phyloP scores from a whole-genome alignment of 2,797 vertebrate species.

The Decapterus maruadsi region DNA sequence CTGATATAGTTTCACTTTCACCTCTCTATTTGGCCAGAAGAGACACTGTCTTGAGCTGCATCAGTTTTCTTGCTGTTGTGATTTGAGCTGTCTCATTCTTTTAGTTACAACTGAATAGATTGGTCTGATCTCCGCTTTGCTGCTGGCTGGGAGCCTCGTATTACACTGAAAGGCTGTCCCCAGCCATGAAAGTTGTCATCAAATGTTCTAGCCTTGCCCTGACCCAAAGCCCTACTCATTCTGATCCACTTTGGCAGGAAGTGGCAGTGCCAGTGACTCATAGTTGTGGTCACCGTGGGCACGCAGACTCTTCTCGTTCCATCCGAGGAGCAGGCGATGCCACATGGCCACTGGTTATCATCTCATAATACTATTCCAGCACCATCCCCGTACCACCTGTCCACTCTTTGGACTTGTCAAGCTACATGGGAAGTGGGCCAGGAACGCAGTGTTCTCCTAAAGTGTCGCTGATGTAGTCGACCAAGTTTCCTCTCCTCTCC shows the following conservation, averaged over 20 bases:
- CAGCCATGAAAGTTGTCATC: slow-evolving; percentile 50
- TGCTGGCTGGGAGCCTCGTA: slow-evolving; percentile 25
- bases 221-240: slow-evolving; percentile 70
- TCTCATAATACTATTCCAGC: slow-evolving; percentile 77
- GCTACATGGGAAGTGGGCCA: slow-evolving; percentile 76
- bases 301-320: slow-evolving; percentile 69
- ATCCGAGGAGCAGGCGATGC: slow-evolving; percentile 77
- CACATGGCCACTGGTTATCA: slow-evolving; percentile 82
- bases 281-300: slow-evolving; percentile 70
- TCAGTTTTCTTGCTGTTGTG: slow-evolving; percentile 33
- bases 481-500: slow-evolving; percentile 39
- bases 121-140: slow-evolving; percentile 40
- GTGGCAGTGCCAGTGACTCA: slow-evolving; percentile 77
- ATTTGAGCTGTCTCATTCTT: slow-evolving; percentile 35
- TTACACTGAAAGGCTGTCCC: slow-evolving; percentile 55
- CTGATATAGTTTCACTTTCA: slow-evolving; percentile 28
- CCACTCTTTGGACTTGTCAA: slow-evolving; percentile 80
- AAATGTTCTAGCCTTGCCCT: slow-evolving; percentile 60
- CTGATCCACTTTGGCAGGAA: slow-evolving; percentile 78
- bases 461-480: slow-evolving; percentile 62
- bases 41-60: background rate
- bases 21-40: slow-evolving; percentile 9
- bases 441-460: slow-evolving; percentile 80
- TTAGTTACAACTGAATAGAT: slow-evolving; percentile 27
- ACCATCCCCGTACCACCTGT: slow-evolving; percentile 85